Evolutionary conservation across 2,113 vertebrate genomes (phyloP), one percentile per base, ranked within the genome.

Genomic region (Lepisosteus osseus): DNA sequence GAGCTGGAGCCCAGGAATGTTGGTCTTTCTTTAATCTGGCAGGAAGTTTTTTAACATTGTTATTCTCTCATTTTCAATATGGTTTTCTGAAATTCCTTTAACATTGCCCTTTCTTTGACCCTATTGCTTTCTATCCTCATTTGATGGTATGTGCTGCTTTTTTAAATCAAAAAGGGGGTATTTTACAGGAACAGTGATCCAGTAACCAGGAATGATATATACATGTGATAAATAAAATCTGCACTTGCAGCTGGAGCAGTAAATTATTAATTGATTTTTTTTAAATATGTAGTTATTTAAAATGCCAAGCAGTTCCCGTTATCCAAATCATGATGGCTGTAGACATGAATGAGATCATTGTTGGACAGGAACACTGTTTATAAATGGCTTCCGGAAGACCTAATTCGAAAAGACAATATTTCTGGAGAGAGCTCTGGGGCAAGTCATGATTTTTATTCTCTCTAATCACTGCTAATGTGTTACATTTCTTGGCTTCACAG

Each of bases 401-500:
- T 57, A 41, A 55, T 45, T 73, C 14, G 71, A 17, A 54, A 70
- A 70, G 44, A 64, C 54, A 59, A 47, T 40, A 54, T 61, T 67
- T 73, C 65, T 57, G 71, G 68, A 69, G 61, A 70, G 54, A 45
- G 54, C 51, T 17, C 62, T 44, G 44, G 54, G 0, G 76, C 74
- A 74, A 57, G 56, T 63, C 42, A 61, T 15, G 8, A 12, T 13
- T 65, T 29, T 17, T 65, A 57, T 54, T 70, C 69, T 72, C 42
- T 63, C 45, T 68, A 75, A 80, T 71, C 75, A 70, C 61, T 70
- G 43, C 68, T 68, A 69, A 55, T 74, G 72, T 54, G 61, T 71
- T 76, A 73, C 47, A 62, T 76, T 69, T 68, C 69, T 12, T 44
- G 54, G 65, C 12, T 61, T 71, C 78, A 74, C 77, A 84, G 76